Evolutionary conservation across 2,113 vertebrate species (phyloP).

Genomic region (Heterocephalus glaber): DNA sequence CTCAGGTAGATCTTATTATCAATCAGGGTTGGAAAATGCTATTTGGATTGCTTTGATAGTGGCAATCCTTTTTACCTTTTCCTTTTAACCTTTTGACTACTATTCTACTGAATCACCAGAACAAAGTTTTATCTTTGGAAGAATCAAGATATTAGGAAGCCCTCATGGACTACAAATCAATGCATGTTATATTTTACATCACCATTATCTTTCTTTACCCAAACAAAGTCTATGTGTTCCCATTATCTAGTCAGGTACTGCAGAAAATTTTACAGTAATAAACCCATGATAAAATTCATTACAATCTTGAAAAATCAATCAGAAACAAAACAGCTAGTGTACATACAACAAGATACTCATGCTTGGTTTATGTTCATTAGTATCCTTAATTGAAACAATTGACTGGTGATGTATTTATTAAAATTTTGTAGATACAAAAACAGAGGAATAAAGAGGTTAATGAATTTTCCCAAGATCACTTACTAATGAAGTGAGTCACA

Average conservation of each 20-base stretch:
- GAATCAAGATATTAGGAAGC: neutral
- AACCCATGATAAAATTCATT: slow-evolving; percentile 12
- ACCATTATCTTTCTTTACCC: neutral
- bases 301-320: neutral
- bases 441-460: neutral
- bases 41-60: slow-evolving; percentile 31
- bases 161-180: neutral
- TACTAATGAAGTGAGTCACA: neutral
- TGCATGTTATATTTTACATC: neutral
- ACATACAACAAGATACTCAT: neutral
- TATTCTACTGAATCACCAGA: neutral
- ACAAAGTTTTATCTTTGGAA: neutral
- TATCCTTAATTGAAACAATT: neutral
- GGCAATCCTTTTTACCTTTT: too few relatives aligned
- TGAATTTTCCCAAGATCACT: neutral
- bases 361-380: neutral
- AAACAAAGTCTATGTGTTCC: neutral
- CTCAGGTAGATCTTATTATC: neutral
- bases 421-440: slow-evolving; percentile 37
- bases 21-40: neutral
- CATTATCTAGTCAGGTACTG: neutral
- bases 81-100: neutral
- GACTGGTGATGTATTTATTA: neutral
- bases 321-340: neutral
- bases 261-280: neutral